phyloP scores from a whole-genome alignment of 2,113 vertebrate species.

The Chaetops frenatus region DNA sequence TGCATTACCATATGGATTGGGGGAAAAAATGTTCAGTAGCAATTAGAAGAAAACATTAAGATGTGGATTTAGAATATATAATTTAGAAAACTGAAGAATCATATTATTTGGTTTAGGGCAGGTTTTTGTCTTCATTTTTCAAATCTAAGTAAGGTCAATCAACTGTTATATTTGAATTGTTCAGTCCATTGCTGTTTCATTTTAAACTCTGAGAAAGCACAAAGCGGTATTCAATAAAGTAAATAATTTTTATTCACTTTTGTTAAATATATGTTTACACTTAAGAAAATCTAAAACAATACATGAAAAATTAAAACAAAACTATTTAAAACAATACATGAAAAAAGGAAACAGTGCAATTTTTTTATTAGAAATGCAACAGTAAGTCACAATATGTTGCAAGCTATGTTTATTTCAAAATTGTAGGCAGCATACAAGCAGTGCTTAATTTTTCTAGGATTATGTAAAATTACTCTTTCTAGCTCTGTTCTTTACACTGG shows the following conservation, averaged over 20 bases:
- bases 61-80: background rate
- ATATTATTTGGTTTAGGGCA: background rate
- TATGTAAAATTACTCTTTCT: background rate
- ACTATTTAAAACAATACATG: background rate
- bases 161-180: background rate
- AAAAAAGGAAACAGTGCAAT: background rate
- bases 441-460: background rate
- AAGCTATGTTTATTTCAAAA: background rate
- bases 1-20: background rate
- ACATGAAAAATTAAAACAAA: background rate
- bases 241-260: background rate
- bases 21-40: background rate
- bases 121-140: background rate
- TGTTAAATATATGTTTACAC: background rate
- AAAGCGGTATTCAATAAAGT: background rate
- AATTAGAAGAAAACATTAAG: background rate
- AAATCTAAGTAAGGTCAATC: background rate
- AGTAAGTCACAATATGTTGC: background rate
- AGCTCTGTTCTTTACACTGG: background rate
- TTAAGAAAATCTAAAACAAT: background rate
- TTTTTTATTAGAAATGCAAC: background rate
- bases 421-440: background rate
- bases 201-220: background rate
- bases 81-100: background rate
- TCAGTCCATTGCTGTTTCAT: background rate